Evolutionary conservation across 35 echinoderm and acorn worm genomes (phyloP).

Genomic region (Apostichopus parvimensis): DNA sequence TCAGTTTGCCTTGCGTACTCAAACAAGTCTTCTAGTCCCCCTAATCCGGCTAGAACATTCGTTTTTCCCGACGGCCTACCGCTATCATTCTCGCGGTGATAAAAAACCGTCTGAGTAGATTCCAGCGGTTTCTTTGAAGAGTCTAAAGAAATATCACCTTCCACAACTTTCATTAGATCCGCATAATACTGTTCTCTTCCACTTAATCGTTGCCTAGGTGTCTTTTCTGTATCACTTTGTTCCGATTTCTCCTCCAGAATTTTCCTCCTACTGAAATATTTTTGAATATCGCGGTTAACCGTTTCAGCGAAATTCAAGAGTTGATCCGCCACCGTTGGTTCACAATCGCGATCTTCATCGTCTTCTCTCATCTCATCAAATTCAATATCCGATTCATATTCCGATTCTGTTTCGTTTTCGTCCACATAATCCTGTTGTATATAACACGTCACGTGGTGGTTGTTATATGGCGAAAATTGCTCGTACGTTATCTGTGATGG

Average conservation of each 20-base stretch:
- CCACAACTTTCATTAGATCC: conserved; percentile 79
- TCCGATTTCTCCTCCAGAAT: conserved; percentile 70
- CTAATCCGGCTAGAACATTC: conserved; percentile 32
- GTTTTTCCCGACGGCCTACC: conserved; percentile 23
- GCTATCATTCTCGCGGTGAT: conserved; percentile 3
- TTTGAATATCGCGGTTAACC: conserved; percentile 89
- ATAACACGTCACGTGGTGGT: background rate
- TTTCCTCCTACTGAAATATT: conserved; percentile 83
- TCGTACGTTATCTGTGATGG: background rate
- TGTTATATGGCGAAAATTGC: background rate
- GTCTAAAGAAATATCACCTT: conserved; percentile 62
- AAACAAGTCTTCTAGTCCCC: conserved; percentile 74
- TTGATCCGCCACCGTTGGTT: conserved; percentile 74
- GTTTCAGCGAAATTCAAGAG: conserved; percentile 82
- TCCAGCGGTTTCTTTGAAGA: background rate
- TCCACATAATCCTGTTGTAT: background rate
- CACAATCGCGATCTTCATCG: background rate
- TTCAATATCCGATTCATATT: conserved; percentile 9
- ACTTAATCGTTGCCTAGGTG: conserved; percentile 58
- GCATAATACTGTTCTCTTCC: conserved; percentile 96
- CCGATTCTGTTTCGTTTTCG: conserved; percentile 30
- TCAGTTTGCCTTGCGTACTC: conserved; percentile 46
- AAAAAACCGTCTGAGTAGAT: background rate
- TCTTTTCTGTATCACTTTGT: conserved; percentile 28
- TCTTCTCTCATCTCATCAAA: background rate